These are phyloP conservation scores for Parnassius smintheus DNA, from an alignment of 2,888 invertebrate genomes.

Conservation along the genomic window DNA sequence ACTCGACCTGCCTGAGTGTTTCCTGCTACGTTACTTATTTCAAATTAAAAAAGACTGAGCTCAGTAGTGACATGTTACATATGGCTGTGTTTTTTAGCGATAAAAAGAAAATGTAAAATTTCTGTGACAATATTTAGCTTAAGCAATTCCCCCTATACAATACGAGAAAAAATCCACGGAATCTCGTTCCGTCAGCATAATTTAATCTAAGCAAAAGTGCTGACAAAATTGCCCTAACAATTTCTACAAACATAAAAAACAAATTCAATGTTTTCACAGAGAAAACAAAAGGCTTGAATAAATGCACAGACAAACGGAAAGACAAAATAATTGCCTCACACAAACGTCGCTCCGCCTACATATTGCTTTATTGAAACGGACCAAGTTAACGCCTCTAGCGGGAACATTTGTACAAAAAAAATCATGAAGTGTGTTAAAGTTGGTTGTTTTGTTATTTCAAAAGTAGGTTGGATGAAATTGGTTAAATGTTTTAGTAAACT, in stretches of 20 bases:
- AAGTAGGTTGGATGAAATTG: no score
- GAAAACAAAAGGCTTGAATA: constrained; percentile 39
- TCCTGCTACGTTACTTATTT: no score
- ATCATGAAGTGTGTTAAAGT: no score
- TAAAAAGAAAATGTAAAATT: constrained; percentile 12
- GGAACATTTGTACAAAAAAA: neutral
- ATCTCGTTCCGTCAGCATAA: constrained; percentile 19
- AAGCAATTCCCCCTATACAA: neutral
- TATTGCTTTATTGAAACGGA: constrained; percentile 34
- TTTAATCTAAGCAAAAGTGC: constrained; percentile 21
- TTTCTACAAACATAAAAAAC: constrained; percentile 28
- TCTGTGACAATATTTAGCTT: constrained; percentile 4
- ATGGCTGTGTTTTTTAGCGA: neutral
- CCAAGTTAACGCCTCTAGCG: constrained; percentile 31
- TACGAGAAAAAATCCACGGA: constrained; percentile 12
- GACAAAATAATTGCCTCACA: constrained; percentile 69
- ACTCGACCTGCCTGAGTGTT: no score
- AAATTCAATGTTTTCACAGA: constrained; percentile 29
- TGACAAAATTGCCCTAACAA: constrained; percentile 17
- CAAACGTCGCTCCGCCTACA: constrained; percentile 65
- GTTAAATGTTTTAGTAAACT: no score
- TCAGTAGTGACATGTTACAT: no score
- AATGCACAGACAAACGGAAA: constrained; percentile 51
- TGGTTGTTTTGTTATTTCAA: no score
- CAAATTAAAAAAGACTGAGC: no score